Evolutionary conservation across 1,140 invertebrate species (phyloP).

Genomic region (Neotoxoptera formosana): DNA sequence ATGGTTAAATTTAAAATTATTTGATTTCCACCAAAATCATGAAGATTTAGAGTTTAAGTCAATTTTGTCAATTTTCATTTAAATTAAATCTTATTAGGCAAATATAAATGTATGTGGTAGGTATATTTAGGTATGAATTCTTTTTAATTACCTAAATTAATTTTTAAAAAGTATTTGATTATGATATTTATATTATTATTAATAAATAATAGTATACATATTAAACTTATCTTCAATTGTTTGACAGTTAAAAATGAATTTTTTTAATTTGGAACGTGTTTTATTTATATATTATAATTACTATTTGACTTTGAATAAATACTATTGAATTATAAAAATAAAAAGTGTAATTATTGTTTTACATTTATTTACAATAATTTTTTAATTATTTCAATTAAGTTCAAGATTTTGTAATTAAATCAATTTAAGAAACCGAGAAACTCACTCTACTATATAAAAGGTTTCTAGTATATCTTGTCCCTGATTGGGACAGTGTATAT

Average conservation of each 20-base stretch:
- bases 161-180: neutral
- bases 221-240: neutral
- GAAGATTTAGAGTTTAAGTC: neutral
- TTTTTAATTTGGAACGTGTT: neutral
- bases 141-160: neutral
- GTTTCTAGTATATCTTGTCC: too few relatives aligned
- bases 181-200: neutral
- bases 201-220: neutral
- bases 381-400: neutral
- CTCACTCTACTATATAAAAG: too few relatives aligned
- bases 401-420: too few relatives aligned
- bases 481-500: too few relatives aligned
- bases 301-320: neutral
- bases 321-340: neutral
- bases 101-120: neutral
- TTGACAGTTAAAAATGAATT: neutral
- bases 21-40: neutral
- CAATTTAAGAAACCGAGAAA: too few relatives aligned
- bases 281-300: conserved; percentile 19
- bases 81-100: neutral
- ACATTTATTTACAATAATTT: neutral
- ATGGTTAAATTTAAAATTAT: neutral
- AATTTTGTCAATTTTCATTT: neutral
- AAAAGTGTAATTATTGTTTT: neutral
- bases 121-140: neutral